Evolutionary conservation across 2,888 invertebrate species (phyloP), one percentile per base, ranked within the genome.

Genomic region (Ophioninae sp.): DNA sequence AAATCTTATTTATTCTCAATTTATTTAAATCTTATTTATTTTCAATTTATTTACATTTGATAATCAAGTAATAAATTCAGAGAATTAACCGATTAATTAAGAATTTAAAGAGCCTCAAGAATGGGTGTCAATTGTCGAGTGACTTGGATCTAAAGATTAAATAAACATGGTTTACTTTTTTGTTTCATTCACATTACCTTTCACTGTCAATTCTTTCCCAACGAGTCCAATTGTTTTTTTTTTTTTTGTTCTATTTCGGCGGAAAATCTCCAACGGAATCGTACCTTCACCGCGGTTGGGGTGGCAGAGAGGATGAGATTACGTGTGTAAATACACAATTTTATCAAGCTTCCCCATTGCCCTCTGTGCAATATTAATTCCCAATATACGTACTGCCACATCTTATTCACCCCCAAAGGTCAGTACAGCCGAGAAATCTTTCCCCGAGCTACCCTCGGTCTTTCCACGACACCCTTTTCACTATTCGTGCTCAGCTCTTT

Each of bases 311-410:
- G 75, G 73, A 23, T 41, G n/a, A 41, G 64, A 63, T 77, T 51
- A 51, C 68, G 72, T 59, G 61, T 22, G 59, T 44, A 61, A 44
- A 20, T 44, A 22, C 58, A 58, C 22, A 65, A 20, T 44, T 65
- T 69, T 51, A 22, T 51, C 68, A 51, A 20, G 65, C 13, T 39
- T 74, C 23, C 30, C 51, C 41, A 41, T 73, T 75, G 75, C 56
- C 56, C 71, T 59, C 58, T 44, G 51, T 83, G 72, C 75, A 83
- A 67, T 79, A 83, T 83, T 83, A 79, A 83, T 83, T 83, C 79
- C 68, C 82, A 79, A 83, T 79, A 83, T 79, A 63, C 76, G 51
- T 6, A 5, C 72, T 9, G 63, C 61, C 56, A 20, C 41, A 39
- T 65, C 63, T 82, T 83, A 79, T 79, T 67, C 61, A 51, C 13